phyloP scores from a whole-genome alignment of 2,888 invertebrate species.

The Callosobruchus maculatus region DNA sequence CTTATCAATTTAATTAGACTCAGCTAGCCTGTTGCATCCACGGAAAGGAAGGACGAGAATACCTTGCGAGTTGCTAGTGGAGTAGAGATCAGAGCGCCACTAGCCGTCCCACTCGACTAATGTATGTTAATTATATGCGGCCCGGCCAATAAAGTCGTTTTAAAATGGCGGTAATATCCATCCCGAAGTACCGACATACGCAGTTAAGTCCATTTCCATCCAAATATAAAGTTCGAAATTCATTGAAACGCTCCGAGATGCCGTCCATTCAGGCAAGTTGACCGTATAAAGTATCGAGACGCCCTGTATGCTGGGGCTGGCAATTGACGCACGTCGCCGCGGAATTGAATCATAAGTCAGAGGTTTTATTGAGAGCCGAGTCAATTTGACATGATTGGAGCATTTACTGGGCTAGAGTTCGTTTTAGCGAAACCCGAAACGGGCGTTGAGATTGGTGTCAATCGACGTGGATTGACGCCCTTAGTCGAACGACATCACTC shows the following conservation, averaged over 20 bases:
- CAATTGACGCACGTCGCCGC: background rate
- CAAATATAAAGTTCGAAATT: slow-evolving; percentile 1
- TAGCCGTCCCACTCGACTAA: background rate
- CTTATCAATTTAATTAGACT: background rate
- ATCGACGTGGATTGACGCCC: no score
- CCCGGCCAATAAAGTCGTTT: background rate
- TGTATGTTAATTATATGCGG: background rate
- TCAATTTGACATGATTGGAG: background rate
- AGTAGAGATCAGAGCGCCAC: background rate
- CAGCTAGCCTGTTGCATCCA: background rate
- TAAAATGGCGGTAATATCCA: background rate
- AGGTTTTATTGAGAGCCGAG: background rate
- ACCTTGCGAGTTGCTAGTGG: background rate
- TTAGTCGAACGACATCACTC: no score
- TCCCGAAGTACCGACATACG: background rate
- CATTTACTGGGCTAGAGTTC: no score
- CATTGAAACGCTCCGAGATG: background rate
- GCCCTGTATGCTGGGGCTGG: background rate
- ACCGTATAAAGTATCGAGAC: background rate
- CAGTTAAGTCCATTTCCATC: slow-evolving; percentile 1
- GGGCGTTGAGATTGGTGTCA: no score
- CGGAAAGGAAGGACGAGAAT: background rate
- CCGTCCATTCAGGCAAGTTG: background rate
- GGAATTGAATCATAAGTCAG: background rate
- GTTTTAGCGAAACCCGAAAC: no score